These are phyloP conservation scores for Hyperoplus immaculatus DNA, from an alignment of 2,797 vertebrate genomes.

Conservation along the genomic window DNA sequence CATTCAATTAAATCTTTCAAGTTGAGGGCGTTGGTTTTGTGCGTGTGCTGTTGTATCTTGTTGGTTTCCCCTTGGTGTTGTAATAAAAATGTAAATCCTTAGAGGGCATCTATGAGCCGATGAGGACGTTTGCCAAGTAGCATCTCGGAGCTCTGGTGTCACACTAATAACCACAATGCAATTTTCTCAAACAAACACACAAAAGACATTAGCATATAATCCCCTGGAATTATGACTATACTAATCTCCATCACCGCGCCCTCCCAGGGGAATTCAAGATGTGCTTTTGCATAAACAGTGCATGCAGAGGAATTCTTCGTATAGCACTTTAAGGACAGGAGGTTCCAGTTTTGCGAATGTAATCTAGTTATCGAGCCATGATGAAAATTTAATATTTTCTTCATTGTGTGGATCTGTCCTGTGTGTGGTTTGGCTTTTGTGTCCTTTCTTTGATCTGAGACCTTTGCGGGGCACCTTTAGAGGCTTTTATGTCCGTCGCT, in stretches of 20 bases:
- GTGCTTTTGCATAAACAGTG: conserved; percentile 28
- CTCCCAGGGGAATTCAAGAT: conserved; percentile 53
- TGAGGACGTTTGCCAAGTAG: conserved; percentile 79
- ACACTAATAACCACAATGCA: conserved; percentile 84
- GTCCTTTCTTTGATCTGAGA: conserved; percentile 35
- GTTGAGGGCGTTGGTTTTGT: conserved; percentile 65
- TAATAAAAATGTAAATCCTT: conserved; percentile 90
- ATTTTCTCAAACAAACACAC: conserved; percentile 84
- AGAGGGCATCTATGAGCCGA: conserved; percentile 76
- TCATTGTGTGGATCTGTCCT: conserved; percentile 2
- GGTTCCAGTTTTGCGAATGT: conserved; percentile 40
- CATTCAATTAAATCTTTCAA: conserved; percentile 87
- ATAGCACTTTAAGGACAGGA: conserved; percentile 57
- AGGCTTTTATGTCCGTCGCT: conserved; percentile 64
- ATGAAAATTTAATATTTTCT: conserved; percentile 51
- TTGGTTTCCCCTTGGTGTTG: conserved; percentile 65
- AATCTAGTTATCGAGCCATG: conserved; percentile 22
- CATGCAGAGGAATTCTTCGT: conserved; percentile 31
- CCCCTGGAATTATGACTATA: conserved; percentile 82
- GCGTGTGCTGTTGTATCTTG: conserved; percentile 66
- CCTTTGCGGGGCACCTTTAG: conserved; percentile 60
- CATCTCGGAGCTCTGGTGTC: conserved; percentile 75
- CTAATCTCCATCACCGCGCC: conserved; percentile 74
- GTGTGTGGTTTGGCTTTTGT: conserved; percentile 3
- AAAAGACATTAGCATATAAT: conserved; percentile 84